Base-by-base conservation (phyloP, 30 jellyfish, hydroid and myxozoan species). In the Morbakka virulenta region DNA sequence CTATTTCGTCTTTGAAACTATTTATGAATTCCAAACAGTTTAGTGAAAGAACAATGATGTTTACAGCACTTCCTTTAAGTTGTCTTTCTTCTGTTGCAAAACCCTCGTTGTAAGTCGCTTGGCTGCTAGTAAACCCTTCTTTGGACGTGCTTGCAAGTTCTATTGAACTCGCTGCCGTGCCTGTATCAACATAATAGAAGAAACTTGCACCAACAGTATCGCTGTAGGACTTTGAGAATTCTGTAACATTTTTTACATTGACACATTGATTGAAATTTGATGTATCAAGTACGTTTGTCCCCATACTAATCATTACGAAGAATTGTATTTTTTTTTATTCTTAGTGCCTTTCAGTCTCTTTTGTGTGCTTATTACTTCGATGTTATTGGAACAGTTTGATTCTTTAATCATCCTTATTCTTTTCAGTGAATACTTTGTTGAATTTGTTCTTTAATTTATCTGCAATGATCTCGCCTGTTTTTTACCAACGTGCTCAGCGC, bases 11-110 rank as follows among this genome's bases (percentile, higher is more conserved):
- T 21, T 67, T 67, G 68, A 67, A 67, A 21, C 64, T 31, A 4
- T 67, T 64, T 28, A 67, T 31, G 26, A 67, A 67, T 20, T 64
- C 25, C 28, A 22, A 72, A 9, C 84, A 24, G 52, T 49, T 47
- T 36, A 72, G 69, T 21, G 75, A 73, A 49, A 67, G 24, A 31
- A 32, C 35, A 6, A 67, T 67, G 48, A 32, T 67, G n/a, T 6
- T 31, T 28, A 20, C 26, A 28, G 67, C 79, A 48, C 84, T 32
- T 1, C 48, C 84, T 13, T 72, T 13, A 20, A 72, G 84, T 4
- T 49, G 84, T 3, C 73, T 32, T 28, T 72, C 52, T 48, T 73
- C 52, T 30, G 29, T 41, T 72, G 84, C 84, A 72, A 72, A 72
- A 9, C 75, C 84, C 2, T 27, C 75, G 24, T 69, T 52, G 26